These are phyloP conservation scores for Hucho hucho DNA, from an alignment of 2,113 vertebrate species.

Conservation along the genomic window DNA sequence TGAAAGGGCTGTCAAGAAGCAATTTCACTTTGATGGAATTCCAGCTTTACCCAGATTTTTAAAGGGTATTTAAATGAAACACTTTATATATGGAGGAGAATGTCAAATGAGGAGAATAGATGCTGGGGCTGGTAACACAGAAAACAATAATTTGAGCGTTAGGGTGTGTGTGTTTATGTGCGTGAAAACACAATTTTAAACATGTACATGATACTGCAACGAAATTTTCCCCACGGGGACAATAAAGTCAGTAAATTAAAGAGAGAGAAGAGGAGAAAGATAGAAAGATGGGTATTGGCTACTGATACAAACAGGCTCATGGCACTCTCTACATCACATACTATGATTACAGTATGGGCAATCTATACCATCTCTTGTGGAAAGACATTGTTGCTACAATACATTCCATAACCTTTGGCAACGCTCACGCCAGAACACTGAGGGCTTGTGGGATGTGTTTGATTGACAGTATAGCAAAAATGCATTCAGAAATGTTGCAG, in stretches of 20 bases:
- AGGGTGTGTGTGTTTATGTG: not conserved
- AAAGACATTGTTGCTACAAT: slow-evolving; percentile 32
- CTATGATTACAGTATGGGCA: not conserved
- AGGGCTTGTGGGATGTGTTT: slow-evolving; percentile 30
- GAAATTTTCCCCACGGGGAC: not conserved
- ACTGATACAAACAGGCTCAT: not conserved
- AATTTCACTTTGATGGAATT: slow-evolving; percentile 47
- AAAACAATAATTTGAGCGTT: slow-evolving; percentile 3
- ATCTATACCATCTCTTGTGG: slow-evolving; percentile 12
- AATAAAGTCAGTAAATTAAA: not conserved
- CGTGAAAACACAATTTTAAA: not conserved
- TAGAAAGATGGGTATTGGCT: not conserved
- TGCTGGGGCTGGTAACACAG: not conserved
- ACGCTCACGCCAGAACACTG: slow-evolving; percentile 17
- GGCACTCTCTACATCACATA: not conserved
- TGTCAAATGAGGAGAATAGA: not conserved
- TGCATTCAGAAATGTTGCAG: slow-evolving; percentile 41
- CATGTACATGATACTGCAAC: too few species aligned
- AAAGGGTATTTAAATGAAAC: slow-evolving; percentile 35
- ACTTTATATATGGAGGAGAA: not conserved
- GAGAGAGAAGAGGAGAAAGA: slow-evolving; percentile 8
- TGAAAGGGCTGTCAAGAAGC: slow-evolving; percentile 40
- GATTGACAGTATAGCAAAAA: slow-evolving; percentile 47
- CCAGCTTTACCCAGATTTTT: slow-evolving; percentile 37
- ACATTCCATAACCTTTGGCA: slow-evolving; percentile 18